Evolutionary conservation across 2,888 invertebrate genomes (phyloP).

Genomic region (Eupsilia transversa): DNA sequence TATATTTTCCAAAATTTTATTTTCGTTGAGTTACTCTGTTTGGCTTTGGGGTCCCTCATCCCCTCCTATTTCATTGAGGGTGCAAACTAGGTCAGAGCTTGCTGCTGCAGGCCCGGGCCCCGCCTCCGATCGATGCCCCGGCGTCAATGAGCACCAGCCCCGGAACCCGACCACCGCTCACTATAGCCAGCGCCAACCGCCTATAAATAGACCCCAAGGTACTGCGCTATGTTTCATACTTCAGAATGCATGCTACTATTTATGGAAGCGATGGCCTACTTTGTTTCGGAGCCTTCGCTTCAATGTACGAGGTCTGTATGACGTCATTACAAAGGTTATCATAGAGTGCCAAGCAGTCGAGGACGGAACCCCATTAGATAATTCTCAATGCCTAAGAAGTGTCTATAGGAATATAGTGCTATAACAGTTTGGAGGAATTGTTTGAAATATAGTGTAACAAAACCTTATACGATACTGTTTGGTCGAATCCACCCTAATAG

Average conservation of each 20-base stretch:
- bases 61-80: slow-evolving; percentile 84
- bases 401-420: neutral
- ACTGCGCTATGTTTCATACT: slow-evolving; percentile 59
- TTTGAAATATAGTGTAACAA: neutral
- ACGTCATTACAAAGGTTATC: slow-evolving; percentile 39
- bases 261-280: slow-evolving; percentile 51
- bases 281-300: slow-evolving; percentile 38
- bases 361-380: slow-evolving; percentile 18
- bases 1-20: neutral
- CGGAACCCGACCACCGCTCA: slow-evolving; percentile 70
- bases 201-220: slow-evolving; percentile 83
- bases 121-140: slow-evolving; percentile 82
- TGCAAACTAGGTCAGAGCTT: slow-evolving; percentile 85
- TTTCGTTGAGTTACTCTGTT: slow-evolving; percentile 37
- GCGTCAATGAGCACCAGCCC: slow-evolving; percentile 83
- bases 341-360: slow-evolving; percentile 26
- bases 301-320: slow-evolving; percentile 30
- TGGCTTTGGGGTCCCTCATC: slow-evolving; percentile 57
- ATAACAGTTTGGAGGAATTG: neutral
- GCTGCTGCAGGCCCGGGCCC: slow-evolving; percentile 79
- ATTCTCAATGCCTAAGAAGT: neutral
- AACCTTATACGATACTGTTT: neutral
- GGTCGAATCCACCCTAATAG: too few relatives aligned
- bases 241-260: slow-evolving; percentile 49
- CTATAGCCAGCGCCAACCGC: slow-evolving; percentile 58